Conservation (phyloP, 2,797 vertebrate species). For the Otus scops region DNA sequence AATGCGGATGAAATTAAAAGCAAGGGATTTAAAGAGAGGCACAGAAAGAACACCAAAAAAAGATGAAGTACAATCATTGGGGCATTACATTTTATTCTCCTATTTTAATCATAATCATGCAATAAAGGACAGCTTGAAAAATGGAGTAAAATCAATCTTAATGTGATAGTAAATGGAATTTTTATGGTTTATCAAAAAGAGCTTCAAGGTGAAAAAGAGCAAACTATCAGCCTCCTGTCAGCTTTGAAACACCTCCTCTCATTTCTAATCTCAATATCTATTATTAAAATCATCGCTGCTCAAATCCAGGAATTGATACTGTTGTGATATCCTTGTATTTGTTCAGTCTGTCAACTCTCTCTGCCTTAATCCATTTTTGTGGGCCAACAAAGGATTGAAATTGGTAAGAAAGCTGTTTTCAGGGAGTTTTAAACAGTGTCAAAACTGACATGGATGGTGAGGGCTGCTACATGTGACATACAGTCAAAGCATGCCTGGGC, state of each 20-base stretch:
- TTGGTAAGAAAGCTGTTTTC: background rate
- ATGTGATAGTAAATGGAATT: background rate
- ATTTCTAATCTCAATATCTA: background rate
- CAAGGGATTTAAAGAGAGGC: background rate
- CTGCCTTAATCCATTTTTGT: background rate
- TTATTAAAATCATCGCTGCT: background rate
- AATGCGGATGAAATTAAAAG: background rate
- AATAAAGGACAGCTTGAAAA: background rate
- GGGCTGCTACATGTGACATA: background rate
- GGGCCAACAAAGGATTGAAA: background rate
- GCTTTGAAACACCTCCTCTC: background rate
- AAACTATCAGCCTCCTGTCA: background rate
- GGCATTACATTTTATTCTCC: background rate
- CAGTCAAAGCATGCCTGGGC: background rate
- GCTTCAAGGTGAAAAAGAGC: background rate
- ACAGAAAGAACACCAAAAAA: background rate
- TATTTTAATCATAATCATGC: background rate
- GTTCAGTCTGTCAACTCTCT: background rate
- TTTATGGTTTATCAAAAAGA: background rate
- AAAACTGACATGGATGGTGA: background rate
- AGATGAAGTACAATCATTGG: background rate
- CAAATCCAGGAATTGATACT: background rate
- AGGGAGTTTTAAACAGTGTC: background rate
- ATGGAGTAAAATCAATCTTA: background rate
- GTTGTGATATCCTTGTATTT: background rate